Evolutionary conservation across 2,113 vertebrate species (phyloP).

Genomic region (Otis tarda): DNA sequence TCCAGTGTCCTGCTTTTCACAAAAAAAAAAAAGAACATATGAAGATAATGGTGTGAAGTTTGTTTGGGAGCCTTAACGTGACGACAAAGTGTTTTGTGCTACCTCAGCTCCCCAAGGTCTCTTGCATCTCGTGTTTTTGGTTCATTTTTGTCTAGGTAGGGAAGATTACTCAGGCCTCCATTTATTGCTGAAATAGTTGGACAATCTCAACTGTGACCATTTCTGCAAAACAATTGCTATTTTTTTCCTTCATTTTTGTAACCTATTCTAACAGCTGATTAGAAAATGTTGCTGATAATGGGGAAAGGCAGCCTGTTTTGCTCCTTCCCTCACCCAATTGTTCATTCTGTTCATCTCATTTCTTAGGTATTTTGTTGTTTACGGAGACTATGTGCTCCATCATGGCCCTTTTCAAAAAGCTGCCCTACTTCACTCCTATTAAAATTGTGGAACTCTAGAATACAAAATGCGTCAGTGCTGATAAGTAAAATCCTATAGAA

Average conservation of each 20-base stretch:
- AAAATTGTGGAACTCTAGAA: background rate
- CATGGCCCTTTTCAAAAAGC: background rate
- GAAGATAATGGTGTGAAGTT: background rate
- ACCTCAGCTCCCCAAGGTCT: background rate
- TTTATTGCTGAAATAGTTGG: background rate
- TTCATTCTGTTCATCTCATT: background rate
- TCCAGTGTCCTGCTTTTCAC: background rate
- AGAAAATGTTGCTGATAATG: background rate
- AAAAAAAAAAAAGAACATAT: background rate
- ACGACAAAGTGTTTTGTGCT: background rate
- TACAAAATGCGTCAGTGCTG: background rate
- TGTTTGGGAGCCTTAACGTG: background rate
- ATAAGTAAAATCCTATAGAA: background rate
- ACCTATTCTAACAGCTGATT: background rate
- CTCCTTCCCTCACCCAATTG: background rate
- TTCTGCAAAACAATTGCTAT: background rate
- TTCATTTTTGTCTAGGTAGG: background rate
- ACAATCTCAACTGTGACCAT: background rate
- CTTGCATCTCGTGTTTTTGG: background rate
- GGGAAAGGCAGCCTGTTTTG: background rate
- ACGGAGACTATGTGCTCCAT: background rate
- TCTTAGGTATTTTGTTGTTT: background rate
- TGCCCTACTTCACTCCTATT: accelerated
- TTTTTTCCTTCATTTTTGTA: background rate
- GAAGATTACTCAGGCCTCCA: background rate